Evolutionary conservation across 1,140 invertebrate genomes (phyloP), one percentile per base, ranked within the genome.

Genomic region (Ceratina australensis): DNA sequence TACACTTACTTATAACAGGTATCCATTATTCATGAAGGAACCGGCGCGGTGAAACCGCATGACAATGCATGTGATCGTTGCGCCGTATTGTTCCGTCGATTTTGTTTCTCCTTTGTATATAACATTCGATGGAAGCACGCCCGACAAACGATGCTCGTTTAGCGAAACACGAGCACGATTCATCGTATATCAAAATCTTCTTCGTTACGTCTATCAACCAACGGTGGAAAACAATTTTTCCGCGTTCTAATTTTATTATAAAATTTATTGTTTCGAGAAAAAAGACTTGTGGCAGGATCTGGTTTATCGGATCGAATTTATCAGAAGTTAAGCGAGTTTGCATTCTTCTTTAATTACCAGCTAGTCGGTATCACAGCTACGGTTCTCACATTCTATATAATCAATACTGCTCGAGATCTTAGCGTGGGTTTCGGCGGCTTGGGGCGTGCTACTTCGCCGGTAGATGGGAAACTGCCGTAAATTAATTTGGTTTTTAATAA

Each of bases 21-120:
- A 91, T 91, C 86, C 88, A 92, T 91, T 91, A 92, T 92, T 90
- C 89, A 92, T 89, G 86, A 90, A 82, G 79, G n/a, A 81, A 80
- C 67, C 81, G 72, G 74, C 72, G 79, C 80, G 79, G 74, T 80
- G 82, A 80, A 77, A 78, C 73, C 54, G 61, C 77, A 83, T 85
- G 87, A 89, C 88, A 88, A 87, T 89, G 84, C 78, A 84, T 77
- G 80, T 85, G 81, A 87, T 87, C 74, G 74, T 77, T 77, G 61
- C 56, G 54, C 33, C 20, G 47, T 71, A 77, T 77, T 77, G 66
- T 71, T 76, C 42, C 26, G 20, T 33, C 65, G 52, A 50, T 5
- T 26, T 50, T 52, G 26, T 47, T 42, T 42, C 18, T 61, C 18
- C 49, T 68, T 76, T 66, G 74, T 76, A 16, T 67, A 54, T 42